These are phyloP conservation scores for Ceratosolen solmsi DNA, from an alignment of 1,140 invertebrate genomes.

Conservation along the genomic window DNA sequence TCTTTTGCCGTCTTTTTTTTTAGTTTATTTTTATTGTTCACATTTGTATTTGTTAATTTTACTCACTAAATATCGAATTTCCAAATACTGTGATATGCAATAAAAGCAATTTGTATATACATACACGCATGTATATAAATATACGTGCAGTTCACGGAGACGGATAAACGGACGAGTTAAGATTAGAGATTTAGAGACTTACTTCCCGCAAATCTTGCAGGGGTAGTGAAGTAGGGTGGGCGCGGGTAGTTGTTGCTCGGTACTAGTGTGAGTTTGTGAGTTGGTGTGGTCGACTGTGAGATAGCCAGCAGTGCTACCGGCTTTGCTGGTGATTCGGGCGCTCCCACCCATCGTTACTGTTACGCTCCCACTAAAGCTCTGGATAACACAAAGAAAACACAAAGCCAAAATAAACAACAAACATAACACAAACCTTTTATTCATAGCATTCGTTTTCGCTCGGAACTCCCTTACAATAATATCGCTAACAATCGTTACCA, in stretches of 20 bases:
- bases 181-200: slow-evolving; percentile 77
- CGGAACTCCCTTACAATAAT: neutral
- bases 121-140: neutral
- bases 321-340: slow-evolving; percentile 73
- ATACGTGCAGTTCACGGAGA: neutral
- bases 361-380: slow-evolving; percentile 87
- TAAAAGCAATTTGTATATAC: neutral
- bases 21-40: neutral
- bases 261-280: slow-evolving; percentile 75
- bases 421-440: slow-evolving; percentile 67
- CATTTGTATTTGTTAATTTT: neutral
- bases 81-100: slow-evolving; percentile 2
- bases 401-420: slow-evolving; percentile 75
- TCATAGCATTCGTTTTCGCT: neutral
- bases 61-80: neutral
- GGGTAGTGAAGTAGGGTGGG: slow-evolving; percentile 80
- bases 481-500: slow-evolving; percentile 11
- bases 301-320: slow-evolving; percentile 71
- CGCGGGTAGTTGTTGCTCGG: slow-evolving; percentile 74
- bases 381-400: slow-evolving; percentile 75
- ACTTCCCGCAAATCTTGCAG: slow-evolving; percentile 98
- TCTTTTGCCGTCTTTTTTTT: slow-evolving; percentile 48
- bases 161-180: slow-evolving; percentile 46
- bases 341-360: slow-evolving; percentile 82
- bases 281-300: slow-evolving; percentile 75